A percentile compares a stretch with the other conserved stretches of the same genome.
phyloP scores from a whole-genome alignment of 2,797 vertebrate species.

The Halcyon smyrnensis region DNA sequence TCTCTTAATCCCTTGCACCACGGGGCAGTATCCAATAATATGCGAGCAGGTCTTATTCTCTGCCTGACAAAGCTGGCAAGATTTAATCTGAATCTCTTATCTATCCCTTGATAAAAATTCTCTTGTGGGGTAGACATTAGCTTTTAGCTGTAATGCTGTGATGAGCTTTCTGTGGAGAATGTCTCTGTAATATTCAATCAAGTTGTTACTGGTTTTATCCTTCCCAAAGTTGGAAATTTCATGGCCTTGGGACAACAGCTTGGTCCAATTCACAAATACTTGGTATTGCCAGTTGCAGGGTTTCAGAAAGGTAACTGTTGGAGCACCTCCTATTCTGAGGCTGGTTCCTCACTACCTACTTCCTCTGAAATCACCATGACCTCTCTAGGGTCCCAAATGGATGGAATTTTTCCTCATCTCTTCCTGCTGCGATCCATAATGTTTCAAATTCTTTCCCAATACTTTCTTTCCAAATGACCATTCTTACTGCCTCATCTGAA shows the following conservation, averaged over 20 bases:
- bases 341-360: background rate
- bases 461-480: accelerated
- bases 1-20: background rate
- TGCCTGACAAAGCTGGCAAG: background rate
- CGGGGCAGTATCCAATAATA: background rate
- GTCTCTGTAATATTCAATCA: background rate
- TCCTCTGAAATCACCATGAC: background rate
- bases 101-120: background rate
- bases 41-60: background rate
- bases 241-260: background rate
- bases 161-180: background rate
- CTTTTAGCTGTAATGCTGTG: background rate
- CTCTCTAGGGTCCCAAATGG: background rate
- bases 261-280: background rate
- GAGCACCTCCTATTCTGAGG: background rate
- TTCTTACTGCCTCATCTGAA: background rate
- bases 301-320: background rate
- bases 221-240: background rate
- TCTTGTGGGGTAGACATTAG: background rate
- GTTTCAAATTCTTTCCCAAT: background rate
- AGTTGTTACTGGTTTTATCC: background rate
- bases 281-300: background rate
- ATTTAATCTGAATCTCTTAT: background rate
- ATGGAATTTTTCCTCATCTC: background rate
- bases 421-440: background rate